These are phyloP conservation scores for Ophiodon elongatus DNA, from an alignment of 2,113 vertebrate species.

Conservation along the genomic window DNA sequence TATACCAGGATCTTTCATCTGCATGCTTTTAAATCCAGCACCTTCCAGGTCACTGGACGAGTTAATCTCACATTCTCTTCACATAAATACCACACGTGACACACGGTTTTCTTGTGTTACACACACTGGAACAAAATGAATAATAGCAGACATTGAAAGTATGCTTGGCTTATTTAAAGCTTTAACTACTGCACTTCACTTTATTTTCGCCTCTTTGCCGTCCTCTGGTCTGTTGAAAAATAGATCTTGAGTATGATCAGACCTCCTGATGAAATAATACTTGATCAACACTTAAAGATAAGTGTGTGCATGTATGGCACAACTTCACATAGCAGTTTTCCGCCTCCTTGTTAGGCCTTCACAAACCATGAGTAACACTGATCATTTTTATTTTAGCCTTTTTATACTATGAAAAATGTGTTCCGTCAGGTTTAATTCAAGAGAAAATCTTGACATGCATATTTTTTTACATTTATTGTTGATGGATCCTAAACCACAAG, in stretches of 20 bases:
- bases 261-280: not conserved
- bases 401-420: not conserved
- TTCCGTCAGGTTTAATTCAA: not conserved
- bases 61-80: not conserved
- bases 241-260: not conserved
- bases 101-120: not conserved
- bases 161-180: not conserved
- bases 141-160: not conserved
- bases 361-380: no score
- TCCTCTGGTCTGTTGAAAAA: not conserved
- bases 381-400: not conserved
- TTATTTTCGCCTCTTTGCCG: not conserved
- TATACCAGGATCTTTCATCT: not conserved
- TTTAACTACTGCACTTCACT: not conserved
- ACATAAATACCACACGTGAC: not conserved
- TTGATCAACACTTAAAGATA: not conserved
- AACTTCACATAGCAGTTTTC: not conserved
- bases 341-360: not conserved
- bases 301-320: not conserved
- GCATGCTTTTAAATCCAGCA: not conserved
- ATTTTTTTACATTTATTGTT: constrained; percentile 15
- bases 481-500: not conserved
- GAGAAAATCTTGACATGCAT: not conserved
- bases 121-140: not conserved
- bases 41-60: not conserved